Evolutionary conservation across 2,888 invertebrate genomes (phyloP).

Genomic region (Diarsia dahlii): DNA sequence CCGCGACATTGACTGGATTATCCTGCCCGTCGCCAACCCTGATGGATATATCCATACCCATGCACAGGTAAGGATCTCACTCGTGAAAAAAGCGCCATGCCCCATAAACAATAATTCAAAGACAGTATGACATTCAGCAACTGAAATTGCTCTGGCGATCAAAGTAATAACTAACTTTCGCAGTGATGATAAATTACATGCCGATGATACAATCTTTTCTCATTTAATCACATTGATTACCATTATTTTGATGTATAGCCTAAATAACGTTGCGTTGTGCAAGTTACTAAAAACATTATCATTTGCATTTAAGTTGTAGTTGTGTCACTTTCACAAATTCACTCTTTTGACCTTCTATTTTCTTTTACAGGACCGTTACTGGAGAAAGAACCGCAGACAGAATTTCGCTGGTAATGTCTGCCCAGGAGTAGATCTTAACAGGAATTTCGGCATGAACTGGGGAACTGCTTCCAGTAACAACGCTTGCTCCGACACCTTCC

Average conservation of each 20-base stretch:
- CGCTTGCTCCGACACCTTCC: conserved; percentile 92
- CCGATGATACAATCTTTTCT: neutral
- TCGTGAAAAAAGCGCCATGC: neutral
- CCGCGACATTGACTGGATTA: conserved; percentile 92
- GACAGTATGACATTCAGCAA: neutral
- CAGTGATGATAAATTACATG: neutral
- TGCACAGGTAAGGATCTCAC: too few relatives aligned
- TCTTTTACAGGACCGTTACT: conserved; percentile 88
- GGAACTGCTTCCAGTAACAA: conserved; percentile 86
- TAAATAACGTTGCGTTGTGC: neutral
- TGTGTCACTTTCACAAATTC: neutral
- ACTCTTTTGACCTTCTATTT: neutral
- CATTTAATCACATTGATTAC: neutral
- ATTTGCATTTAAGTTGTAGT: neutral
- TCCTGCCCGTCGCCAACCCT: conserved; percentile 93
- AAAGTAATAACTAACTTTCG: neutral
- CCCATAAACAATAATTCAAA: neutral
- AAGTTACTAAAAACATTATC: too few relatives aligned
- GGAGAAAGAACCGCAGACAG: conserved; percentile 92
- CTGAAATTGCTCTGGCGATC: neutral
- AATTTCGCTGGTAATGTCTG: conserved; percentile 82
- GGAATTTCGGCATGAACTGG: conserved; percentile 94
- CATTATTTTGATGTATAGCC: neutral
- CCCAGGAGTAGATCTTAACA: conserved; percentile 93
- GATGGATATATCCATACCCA: conserved; percentile 90